phyloP scores from a whole-genome alignment of 2,797 vertebrate species.

The Scolopax rusticola region DNA sequence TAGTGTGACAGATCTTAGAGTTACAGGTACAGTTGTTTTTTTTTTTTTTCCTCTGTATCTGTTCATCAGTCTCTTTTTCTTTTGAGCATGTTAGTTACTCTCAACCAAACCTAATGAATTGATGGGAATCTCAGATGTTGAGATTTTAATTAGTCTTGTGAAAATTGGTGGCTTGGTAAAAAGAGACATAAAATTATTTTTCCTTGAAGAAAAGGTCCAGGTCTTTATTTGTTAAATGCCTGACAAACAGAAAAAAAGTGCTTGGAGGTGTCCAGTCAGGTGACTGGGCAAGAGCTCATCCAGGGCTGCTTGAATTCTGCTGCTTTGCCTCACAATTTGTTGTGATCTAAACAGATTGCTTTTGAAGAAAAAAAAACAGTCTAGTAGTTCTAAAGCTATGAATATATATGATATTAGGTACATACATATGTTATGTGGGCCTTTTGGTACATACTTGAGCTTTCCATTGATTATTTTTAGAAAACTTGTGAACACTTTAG shows the following conservation, averaged over 20 bases:
- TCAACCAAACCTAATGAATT: background rate
- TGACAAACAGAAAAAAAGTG: background rate
- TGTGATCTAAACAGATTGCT: background rate
- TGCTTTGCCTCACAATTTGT: background rate
- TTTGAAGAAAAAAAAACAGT: background rate
- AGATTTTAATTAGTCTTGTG: background rate
- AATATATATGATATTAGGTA: background rate
- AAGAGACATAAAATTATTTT: background rate
- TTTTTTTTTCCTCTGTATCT: background rate
- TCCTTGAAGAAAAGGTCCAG: background rate
- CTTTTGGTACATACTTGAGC: background rate
- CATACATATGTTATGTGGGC: fast-evolving
- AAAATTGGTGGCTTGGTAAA: background rate
- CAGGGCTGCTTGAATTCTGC: background rate
- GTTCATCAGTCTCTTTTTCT: background rate
- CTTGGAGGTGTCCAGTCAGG: background rate
- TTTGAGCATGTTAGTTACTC: background rate
- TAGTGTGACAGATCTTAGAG: constrained; percentile 96
- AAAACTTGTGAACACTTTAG: background rate
- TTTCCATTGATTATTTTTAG: background rate
- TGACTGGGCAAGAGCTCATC: background rate
- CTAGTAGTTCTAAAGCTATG: background rate
- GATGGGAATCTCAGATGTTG: background rate
- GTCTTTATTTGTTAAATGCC: background rate
- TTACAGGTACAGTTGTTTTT: constrained; percentile 87